Evolutionary conservation across 2,113 vertebrate species (phyloP).

Genomic region (Perca schrenkii): DNA sequence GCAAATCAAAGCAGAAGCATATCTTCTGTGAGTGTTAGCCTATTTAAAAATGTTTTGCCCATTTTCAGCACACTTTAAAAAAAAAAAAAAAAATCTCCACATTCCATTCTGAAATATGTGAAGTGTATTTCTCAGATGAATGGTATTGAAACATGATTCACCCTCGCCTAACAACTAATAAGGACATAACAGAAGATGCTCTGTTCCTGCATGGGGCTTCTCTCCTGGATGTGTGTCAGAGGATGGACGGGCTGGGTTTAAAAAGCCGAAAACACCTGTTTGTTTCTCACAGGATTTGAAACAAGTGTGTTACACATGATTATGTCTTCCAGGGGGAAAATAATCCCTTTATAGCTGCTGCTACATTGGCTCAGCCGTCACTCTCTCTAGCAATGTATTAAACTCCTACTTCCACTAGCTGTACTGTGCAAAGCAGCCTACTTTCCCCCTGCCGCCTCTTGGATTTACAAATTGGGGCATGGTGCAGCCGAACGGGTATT

Average conservation of each 20-base stretch:
- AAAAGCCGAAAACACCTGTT: slow-evolving; percentile 75
- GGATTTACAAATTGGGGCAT: slow-evolving; percentile 67
- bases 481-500: slow-evolving; percentile 34
- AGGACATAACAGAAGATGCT: neutral
- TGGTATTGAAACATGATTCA: neutral
- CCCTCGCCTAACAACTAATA: neutral
- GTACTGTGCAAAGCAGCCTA: slow-evolving; percentile 63
- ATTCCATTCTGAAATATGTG: neutral
- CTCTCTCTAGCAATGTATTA: slow-evolving; percentile 73
- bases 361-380: slow-evolving; percentile 61
- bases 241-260: slow-evolving; percentile 53
- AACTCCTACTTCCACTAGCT: slow-evolving; percentile 69
- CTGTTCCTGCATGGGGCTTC: slow-evolving; percentile 1
- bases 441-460: slow-evolving; percentile 46
- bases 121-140: neutral
- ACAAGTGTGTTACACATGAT: slow-evolving; percentile 80
- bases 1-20: neutral
- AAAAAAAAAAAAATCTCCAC: neutral
- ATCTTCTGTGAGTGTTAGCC: too few species aligned
- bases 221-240: slow-evolving; percentile 18
- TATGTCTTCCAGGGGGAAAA: slow-evolving; percentile 74
- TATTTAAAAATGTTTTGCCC: too few species aligned
- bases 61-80: neutral
- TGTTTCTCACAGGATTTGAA: slow-evolving; percentile 76
- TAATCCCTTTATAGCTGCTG: slow-evolving; percentile 78